These are phyloP conservation scores for Endotricha flammealis DNA, from an alignment of 2,888 invertebrate species.

Conservation along the genomic window DNA sequence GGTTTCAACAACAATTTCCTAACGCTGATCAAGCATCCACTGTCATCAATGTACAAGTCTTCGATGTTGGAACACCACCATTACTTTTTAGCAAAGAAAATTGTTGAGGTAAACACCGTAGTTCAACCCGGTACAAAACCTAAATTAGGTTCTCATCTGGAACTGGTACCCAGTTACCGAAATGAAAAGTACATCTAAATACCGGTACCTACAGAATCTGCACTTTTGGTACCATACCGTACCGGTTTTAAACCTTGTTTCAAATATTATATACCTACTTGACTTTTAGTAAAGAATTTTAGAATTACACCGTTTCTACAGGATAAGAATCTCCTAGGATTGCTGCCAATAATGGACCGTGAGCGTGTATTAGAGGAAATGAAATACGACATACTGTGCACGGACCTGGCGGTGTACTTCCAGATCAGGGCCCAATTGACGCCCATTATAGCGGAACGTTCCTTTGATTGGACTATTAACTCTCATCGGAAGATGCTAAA, in stretches of 20 bases:
- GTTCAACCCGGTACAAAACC: no score
- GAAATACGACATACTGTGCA: conserved; percentile 77
- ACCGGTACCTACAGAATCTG: no score
- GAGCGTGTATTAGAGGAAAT: conserved; percentile 69
- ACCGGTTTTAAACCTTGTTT: no score
- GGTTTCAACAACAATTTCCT: conserved; percentile 81
- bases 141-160: no score
- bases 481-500: conserved; percentile 74
- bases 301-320: no score
- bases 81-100: conserved; percentile 73
- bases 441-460: conserved; percentile 62
- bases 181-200: no score
- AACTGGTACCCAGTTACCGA: no score
- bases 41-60: conserved; percentile 74
- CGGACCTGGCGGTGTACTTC: conserved; percentile 79
- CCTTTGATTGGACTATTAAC: conserved; percentile 68
- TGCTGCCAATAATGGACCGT: conserved; percentile 50
- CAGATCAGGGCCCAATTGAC: conserved; percentile 70
- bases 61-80: conserved; percentile 81
- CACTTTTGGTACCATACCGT: no score
- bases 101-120: conserved; percentile 78
- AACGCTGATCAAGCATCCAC: conserved; percentile 68
- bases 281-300: no score
- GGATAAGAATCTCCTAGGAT: conserved; percentile 71
- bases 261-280: no score